These are phyloP conservation scores for Sinodicranocentrus sp. DNA, from an alignment of 2,888 invertebrate genomes.

Conservation along the genomic window DNA sequence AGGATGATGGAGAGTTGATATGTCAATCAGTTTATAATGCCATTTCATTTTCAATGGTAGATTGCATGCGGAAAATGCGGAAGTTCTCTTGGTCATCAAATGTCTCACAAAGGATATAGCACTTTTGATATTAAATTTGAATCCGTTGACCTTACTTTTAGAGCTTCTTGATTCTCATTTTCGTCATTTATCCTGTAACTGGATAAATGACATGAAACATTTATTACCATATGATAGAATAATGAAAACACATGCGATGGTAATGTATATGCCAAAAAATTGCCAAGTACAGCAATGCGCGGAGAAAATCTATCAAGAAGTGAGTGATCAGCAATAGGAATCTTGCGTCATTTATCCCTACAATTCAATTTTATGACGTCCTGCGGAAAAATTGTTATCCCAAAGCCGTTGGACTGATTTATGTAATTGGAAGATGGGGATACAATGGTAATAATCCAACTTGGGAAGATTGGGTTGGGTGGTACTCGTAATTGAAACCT, in stretches of 20 bases:
- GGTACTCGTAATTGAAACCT: background rate
- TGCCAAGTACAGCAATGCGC: too few relatives aligned
- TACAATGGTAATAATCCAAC: background rate
- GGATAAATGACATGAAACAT: slow-evolving; percentile 32
- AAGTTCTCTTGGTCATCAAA: slow-evolving; percentile 51
- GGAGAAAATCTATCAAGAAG: too few relatives aligned
- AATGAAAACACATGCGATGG: too few relatives aligned
- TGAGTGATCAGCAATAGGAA: too few relatives aligned
- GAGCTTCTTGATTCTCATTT: slow-evolving; percentile 60
- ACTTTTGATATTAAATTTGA: slow-evolving; percentile 13
- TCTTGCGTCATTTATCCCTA: too few relatives aligned
- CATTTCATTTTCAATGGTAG: slow-evolving; percentile 29
- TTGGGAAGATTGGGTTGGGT: too few relatives aligned
- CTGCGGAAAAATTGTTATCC: slow-evolving; percentile 9
- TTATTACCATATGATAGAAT: background rate
- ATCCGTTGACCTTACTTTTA: slow-evolving; percentile 33
- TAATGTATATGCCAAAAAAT: too few relatives aligned
- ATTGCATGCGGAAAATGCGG: slow-evolving; percentile 67
- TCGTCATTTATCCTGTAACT: slow-evolving; percentile 68
- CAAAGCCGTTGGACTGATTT: slow-evolving; percentile 23
- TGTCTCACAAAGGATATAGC: slow-evolving; percentile 1
- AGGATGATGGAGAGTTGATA: too few relatives aligned
- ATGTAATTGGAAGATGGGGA: background rate
- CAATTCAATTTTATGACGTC: slow-evolving; percentile 26
- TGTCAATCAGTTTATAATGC: background rate